Base-by-base conservation (phyloP, 2,113 vertebrate genomes). In the Elephas maximus region DNA sequence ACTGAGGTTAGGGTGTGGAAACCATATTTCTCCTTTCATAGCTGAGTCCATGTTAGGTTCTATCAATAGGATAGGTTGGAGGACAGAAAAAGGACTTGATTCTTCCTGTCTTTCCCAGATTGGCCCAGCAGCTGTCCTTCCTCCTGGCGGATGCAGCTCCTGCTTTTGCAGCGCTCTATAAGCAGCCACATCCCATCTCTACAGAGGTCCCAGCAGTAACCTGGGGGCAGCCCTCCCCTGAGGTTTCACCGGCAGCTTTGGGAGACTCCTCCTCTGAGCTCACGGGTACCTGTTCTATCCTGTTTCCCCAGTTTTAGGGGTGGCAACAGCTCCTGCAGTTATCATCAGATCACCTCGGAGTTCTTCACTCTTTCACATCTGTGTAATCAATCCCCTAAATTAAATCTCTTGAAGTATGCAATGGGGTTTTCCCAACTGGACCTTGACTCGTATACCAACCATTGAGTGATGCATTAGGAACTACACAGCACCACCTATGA, bases 1-100 rank as follows among this genome's bases (percentile, higher is more conserved):
- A 28, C 73, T 93, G 53, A 88, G n/a, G 41, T 81, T 87, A 89
- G 51, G n/a, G 8, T 94, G 92, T 77, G 73, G 26, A 88, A 94
- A 83, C 81, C 96, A 88, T 93, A 79, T 57, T 78, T 94, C 53
- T 88, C 71, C 26, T 88, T 87, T 77, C 30, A 48, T 33, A 67
- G 15, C 45, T 53, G 37, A 23, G 3, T 77, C 20, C n/a, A 48
- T 96, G 51, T 83, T 80, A 76, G n/a, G 33, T 53, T 97, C 60
- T 44, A 87, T n/a, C 41, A 82, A 26, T 9, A 88, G 67, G 65
- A 94, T 62, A 94, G 51, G 76, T 63, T 69, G 33, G 69, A 93
- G 5, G 8, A n/a, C 41, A 53, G 21, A 57, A 80, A 92, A 67
- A 53, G 30, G 45, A 37, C 23, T 76, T 78, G 51, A 74, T 63